Evolutionary conservation across 1,140 invertebrate species (phyloP).

Genomic region (Arctopsyche grandis): DNA sequence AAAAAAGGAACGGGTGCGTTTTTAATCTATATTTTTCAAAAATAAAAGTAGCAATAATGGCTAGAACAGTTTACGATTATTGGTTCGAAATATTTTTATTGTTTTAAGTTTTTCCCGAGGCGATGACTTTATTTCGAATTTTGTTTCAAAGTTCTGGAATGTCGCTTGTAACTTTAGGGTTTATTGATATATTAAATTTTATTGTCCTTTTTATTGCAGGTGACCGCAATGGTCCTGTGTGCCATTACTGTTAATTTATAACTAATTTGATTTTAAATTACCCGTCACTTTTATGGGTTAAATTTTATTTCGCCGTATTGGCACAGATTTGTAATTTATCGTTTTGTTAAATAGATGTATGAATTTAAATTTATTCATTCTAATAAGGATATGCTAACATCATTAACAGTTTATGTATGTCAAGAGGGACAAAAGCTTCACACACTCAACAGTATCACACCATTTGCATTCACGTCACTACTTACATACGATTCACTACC

Average conservation of each 20-base stretch:
- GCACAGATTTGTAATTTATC: too few species aligned
- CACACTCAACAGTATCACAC: neutral
- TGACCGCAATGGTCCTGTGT: conserved; percentile 15
- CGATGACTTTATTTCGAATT: conserved; percentile 16
- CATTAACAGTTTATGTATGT: conserved; percentile 6
- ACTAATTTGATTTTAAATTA: conserved; percentile 22
- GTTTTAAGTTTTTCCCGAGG: neutral
- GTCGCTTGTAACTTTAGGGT: neutral
- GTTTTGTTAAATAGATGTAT: too few species aligned
- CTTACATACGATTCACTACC: neutral
- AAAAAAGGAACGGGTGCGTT: neutral
- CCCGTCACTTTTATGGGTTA: neutral
- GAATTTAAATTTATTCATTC: too few species aligned
- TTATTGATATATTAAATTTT: conserved; percentile 31
- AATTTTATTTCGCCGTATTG: too few species aligned
- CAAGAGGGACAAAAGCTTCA: neutral
- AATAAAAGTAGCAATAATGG: too few species aligned
- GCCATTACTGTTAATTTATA: conserved; percentile 22
- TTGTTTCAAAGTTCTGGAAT: conserved; percentile 19
- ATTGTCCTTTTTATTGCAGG: conserved; percentile 13
- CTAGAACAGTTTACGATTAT: neutral
- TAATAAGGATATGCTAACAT: too few species aligned
- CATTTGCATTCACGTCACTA: conserved; percentile 5
- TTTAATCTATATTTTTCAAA: conserved; percentile 2
- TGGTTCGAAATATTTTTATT: conserved; percentile 21